Evolutionary conservation across 2,797 vertebrate species (phyloP), one percentile per base, ranked within the genome.

Genomic region (Potorous gilbertii): DNA sequence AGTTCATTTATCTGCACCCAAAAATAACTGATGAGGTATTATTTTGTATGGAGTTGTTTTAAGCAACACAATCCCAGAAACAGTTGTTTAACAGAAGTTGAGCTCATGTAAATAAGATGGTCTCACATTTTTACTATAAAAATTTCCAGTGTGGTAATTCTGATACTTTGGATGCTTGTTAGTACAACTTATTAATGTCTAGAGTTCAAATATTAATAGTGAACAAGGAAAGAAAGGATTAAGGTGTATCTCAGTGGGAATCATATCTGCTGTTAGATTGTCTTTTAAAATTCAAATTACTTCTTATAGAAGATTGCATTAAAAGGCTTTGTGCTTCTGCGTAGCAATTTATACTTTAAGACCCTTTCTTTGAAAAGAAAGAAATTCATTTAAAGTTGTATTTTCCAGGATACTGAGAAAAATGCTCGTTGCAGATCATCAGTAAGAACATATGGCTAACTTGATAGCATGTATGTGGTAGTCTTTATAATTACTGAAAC

Each of bases 261-360:
- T 97, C 92, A 74, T 94, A 93, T 98, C 96, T 52, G 90, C 81
- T 94, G 50, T 91, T 98, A 97, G 97, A 91, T 96, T 98, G 97
- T 97, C 98, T 98, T 97, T 97, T 96, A 93, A 95, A 93, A 56
- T 97, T 97, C 92, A 52, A 96, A 98, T 98, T 98, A 97, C 97
- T 95, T 98, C 98, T 98, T 97, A 98, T 97, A 98, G 98, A 98
- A 98, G 97, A 97, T 97, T 97, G 96, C 97, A 97, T 97, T 96
- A 96, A 96, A 96, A 95, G 93, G 96, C 93, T 94, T 94, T 95
- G 94, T 98, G 97, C 97, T 98, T 98, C 98, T 97, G 96, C 97
- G 93, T 96, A 98, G 97, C 97, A 95, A 95, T 98, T 98, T 98
- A 98, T 97, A 98, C 97, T 89, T 98, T 98, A 94, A 95, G 91